These are phyloP conservation scores for Laodelphax striatellus DNA, from an alignment of 1,140 invertebrate genomes.

Conservation along the genomic window DNA sequence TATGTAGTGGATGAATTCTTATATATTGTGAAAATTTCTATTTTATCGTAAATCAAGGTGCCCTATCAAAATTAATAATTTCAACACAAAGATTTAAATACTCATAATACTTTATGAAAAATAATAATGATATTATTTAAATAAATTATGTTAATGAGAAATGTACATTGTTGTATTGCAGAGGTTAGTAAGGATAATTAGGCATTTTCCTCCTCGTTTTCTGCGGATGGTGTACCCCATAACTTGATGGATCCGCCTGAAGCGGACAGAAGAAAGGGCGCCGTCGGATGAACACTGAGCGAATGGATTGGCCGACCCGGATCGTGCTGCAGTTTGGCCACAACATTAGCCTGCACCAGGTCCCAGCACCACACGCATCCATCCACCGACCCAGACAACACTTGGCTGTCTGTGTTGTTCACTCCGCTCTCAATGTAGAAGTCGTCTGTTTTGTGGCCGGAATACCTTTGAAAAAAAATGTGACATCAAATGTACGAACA, in stretches of 20 bases:
- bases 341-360: constrained; percentile 56
- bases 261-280: constrained; percentile 51
- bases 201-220: not conserved
- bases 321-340: constrained; percentile 36
- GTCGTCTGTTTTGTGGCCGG: constrained; percentile 64
- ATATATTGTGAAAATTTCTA: no score
- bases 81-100: no score
- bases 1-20: no score
- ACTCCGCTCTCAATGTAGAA: constrained; percentile 79
- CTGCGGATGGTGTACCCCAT: constrained; percentile 32
- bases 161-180: no score
- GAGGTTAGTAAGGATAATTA: not conserved
- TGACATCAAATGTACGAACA: not conserved
- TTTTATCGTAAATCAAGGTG: no score
- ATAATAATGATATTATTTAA: no score
- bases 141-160: no score
- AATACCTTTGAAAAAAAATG: constrained; percentile 42
- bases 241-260: constrained; percentile 52
- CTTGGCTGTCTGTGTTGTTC: constrained; percentile 64
- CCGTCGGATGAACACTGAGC: constrained; percentile 56
- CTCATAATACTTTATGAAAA: no score
- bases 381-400: constrained; percentile 79
- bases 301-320: constrained; percentile 44
- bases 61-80: no score
- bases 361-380: constrained; percentile 83